Evolutionary conservation across 2,797 vertebrate species (phyloP), one percentile per base, ranked within the genome.

Genomic region (Tamandua tetradactyla): DNA sequence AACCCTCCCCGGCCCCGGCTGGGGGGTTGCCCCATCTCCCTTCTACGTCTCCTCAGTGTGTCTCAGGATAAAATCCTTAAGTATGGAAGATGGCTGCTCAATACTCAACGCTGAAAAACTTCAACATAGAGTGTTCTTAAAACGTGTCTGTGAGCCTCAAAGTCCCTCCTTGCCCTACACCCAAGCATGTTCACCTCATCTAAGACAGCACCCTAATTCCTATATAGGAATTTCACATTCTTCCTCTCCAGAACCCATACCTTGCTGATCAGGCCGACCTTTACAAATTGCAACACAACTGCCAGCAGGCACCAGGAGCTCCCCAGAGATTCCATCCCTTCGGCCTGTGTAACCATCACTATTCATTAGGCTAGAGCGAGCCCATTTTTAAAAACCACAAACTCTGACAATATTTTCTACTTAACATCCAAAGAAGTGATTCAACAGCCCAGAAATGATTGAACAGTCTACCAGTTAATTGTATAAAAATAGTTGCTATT

Each of bases 381-480:
- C 30, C 18, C 25, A 85, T 88, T 83, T 35, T 44, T 18, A 75
- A 55, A 93, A 95, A 93, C 95, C 84, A 92, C 95, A 94, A 88
- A 90, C 88, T 95, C 52, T 79, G 74, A 69, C 93, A 86, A 35
- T 40, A 75, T 71, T 87, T 95, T 96, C 94, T 93, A 27, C n/a
- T 96, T 68, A 92, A 92, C 49, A n/a, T 95, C 74, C 81, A n/a
- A 79, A 93, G 40, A 93, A 91, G 87, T 95, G 87, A 94, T 52
- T 87, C 84, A 95, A 40, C 3, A 17, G 57, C 94, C 91, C 91
- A 96, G 81, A 97, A 96, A 93, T 92, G 79, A 96, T 75, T 93
- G 72, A 91, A 47, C 8, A 52, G 80, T 82, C 90, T 76, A 79
- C 40, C 80, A 95, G 37, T 75, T 32, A 94, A 30, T 61, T 64